Base-by-base conservation (phyloP, 2,113 vertebrate species). In the Alethe diademata region DNA sequence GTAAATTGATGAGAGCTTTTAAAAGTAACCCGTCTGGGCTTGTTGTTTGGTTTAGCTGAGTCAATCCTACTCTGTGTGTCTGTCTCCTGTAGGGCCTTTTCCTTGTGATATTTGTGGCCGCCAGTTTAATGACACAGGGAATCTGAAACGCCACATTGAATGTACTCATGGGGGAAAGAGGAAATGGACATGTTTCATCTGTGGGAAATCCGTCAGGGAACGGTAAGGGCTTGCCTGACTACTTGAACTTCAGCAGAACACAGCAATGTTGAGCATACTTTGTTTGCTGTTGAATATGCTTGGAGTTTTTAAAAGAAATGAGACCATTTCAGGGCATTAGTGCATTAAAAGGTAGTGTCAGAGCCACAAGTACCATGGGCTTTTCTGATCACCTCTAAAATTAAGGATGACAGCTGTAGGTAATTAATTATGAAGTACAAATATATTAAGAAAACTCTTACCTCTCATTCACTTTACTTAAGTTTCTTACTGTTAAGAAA, bases 91-190 rank as follows among this genome's bases (percentile, higher is more conserved):
- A 99, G 99, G 99, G 69, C 99, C 99, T 36, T 99, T 99, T 86
- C 99, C 99, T 14, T 99, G 99, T 97, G 99, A 99, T 86, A 99
- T 99, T 94, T 99, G 99, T 92, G 99, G 99, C 28, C 98, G 99
- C 19, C 99, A 99, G 66, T 99, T 99, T 89, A 99, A 99, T 51
- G 99, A 99, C 96, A 99, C 99, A 1, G 99, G 99, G 61, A 99
- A 99, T 97, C 97, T 99, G 91, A 99, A 99, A 86, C 98, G 99
- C 64, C 99, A 99, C 95, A 99, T 99, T 22, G 99, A 99, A 94
- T 99, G 99, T 94, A 99, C 99, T 50, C 99, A 99, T 18, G 99
- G 99, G 74, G 99, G 99, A 62, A 99, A 99, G 94, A 98, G 99
- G 69, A 99, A 99, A 91, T 99, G 99, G 99, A 99, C 98, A 1